Evolutionary conservation across 2,797 vertebrate genomes (phyloP), one percentile per base, ranked within the genome.

Genomic region (Sebastolobus alascanus): DNA sequence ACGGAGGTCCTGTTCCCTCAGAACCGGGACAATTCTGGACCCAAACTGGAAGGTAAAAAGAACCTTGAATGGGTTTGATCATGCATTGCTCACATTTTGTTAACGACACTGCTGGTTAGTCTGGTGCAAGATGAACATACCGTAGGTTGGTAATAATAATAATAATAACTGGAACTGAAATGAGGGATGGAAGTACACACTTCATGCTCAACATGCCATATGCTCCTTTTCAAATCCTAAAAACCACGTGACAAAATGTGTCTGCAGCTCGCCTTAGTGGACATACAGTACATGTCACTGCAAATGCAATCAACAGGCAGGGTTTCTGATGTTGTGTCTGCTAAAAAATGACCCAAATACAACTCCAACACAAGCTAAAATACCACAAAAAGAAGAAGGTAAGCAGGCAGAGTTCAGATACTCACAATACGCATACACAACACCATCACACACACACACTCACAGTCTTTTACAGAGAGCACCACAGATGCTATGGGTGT

Each of bases 1-100:
- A 99, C 98, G 96, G 93, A 93, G 96, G 94, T 96, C 95, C 95
- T 95, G 96, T 96, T 96, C 93, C 95, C 96, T 99, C 98, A 99
- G 96, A 99, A 97, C 94, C 97, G 97, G 96, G 98, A 98, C 96
- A 98, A 97, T 95, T 99, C 98, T 97, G 96, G 97, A 96, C 97
- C 97, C 89, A 97, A 94, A 96, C 98, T 99, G 98, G 97, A 99
- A 97, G 96, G 96, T 97, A 98, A 99, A 96, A 95, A 97, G 96
- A 97, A 96, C 95, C 96, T 90, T 91, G 7, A 46, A 20, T 93
- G 92, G 92, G 95, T 97, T 96, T 98, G 91, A 82, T 91, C 94
- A 94, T 94, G 94, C 93, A 94, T 92, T 91, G 89, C 67, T 92
- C 90, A 96, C 92, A 93, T 84, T 93, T 90, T 70, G 86, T 86